Evolutionary conservation across 2,888 invertebrate genomes (phyloP), one percentile per base, ranked within the genome.

Genomic region (Calameuta filiformis): DNA sequence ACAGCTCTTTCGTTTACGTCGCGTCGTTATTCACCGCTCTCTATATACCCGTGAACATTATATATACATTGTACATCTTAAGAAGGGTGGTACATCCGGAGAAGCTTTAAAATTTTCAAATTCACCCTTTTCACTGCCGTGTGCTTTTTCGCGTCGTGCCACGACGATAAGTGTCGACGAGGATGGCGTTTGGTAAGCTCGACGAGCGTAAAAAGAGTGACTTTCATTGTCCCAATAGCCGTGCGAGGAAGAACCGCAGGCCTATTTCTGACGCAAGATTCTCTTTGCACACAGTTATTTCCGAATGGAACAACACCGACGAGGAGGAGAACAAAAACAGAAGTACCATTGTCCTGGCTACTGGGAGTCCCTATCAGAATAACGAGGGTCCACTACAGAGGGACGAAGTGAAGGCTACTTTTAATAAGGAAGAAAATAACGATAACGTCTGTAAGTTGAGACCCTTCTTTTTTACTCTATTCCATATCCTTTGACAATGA

Each of bases 311-410:
- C 86, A 95, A 95, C 92, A 94, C 94, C 79, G 94, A 95, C 85
- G 94, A 94, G 84, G 94, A 94, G 74, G 89, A 92, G 82, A 88
- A 85, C 86, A 92, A 90, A 89, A 92, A 90, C 88, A 90, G 87
- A 88, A 90, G 86, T 83, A 88, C 85, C 84, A 89, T 86, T 85
- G 86, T 86, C 83, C 83, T 91, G 83, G 91, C 92, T 78, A 92
- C 92, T 83, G 93, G 93, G 83, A 93, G 92, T 84, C 89, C 91
- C 81, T 91, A 91, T 86, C 90, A 91, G 85, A 92, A 93, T 83
- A 93, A 92, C 86, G 95, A 95, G 90, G 94, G 94, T 92, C 94
- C 95, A 80, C 91, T 95, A 85, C 95, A 95, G 90, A 92, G 95
- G 84, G 95, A 95, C 91, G 95, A 95, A 91, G 95, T 95, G 81